Base-by-base conservation (phyloP, 2,888 invertebrate genomes). In the Synanthedon myopaeformis region DNA sequence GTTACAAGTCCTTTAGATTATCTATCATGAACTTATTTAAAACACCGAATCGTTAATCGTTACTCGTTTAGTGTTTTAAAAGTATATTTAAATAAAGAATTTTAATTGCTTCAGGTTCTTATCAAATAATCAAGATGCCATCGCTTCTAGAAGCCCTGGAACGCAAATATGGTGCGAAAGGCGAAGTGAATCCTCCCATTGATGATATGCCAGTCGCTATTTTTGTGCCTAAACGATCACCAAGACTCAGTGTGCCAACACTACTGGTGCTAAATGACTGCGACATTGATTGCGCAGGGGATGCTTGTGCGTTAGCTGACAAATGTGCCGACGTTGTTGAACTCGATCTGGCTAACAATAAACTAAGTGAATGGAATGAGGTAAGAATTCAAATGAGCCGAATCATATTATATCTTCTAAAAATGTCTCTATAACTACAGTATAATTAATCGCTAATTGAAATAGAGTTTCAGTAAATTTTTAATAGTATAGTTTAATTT, bases 271-370 rank as follows among this genome's bases (percentile, higher is more conserved):
- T 97, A 54, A 96, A 96, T 69, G 95, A 96, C 83, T 96, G 96
- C 82, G 94, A 94, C 76, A 97, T 97, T 61, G 93, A 95, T 72
- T 92, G 93, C 69, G 96, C 96, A 49, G 97, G 97, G 23, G 94
- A 94, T 72, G 92, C 93, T 53, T 91, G 92, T 58, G 92, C 91
- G 57, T 89, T 96, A 54, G 91, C 93, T 45, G 93, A 92, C 63
- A 95, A 95, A 76, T 96, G 96, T 75, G 92, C 93, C 53, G 92
- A 94, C 65, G 97, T 98, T n/a, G 93, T 95, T 64, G 98, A 98
- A 79, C 89, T 98, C 63, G 98, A 98, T 78, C 89, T 98, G 65
- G 96, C 97, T 48, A 95, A 97, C 75, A 98, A 98, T 80, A 93
- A 94, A 74, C 90, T 98, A 19, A 91, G 92, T 57, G 92, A 94